Base-by-base conservation (phyloP, 2,888 invertebrate genomes). In the Masnerella sp. region DNA sequence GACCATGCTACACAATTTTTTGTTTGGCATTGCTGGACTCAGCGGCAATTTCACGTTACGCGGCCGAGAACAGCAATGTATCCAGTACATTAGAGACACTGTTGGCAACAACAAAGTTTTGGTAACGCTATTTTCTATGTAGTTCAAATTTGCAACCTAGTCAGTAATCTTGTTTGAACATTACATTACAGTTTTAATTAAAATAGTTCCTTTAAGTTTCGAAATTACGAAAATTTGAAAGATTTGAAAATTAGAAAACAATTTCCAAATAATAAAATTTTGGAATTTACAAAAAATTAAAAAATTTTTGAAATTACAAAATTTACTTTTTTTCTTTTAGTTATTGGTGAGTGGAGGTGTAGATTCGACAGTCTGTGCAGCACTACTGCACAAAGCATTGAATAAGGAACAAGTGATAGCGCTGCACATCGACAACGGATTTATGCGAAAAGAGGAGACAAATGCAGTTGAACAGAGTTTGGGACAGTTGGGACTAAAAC, bases 281-380 rank as follows among this genome's bases (percentile, higher is more conserved):
- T n/a, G n/a, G n/a, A n/a, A n/a, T n/a, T n/a, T n/a, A n/a, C n/a
- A n/a, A n/a, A n/a, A n/a, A n/a, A n/a, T n/a, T n/a, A n/a, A n/a
- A n/a, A n/a, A n/a, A n/a, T n/a, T n/a, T n/a, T n/a, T n/a, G n/a
- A n/a, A n/a, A n/a, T n/a, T n/a, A n/a, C n/a, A n/a, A n/a, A n/a
- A n/a, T n/a, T n/a, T 25, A 7, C 25, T 25, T 4, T 25, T 25
- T 25, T 25, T 7, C 7, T 25, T 25, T 30, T 30, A 97, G 94
- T 92, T 97, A 87, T 88, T 98, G 84, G 93, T 98, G 56, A 98
- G 98, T 87, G 99, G 99, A 14, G 99, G 99, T 18, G 99, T 99
- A 3, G 99, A 99, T 89, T 99, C 99, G 0, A 97, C 99, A n/a
- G 99, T 99, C 7, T 99, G 99, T 89, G 98, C 98, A 18, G 98